Conservation (phyloP, 2,888 invertebrate genomes). For the Eremobia ochroleuca region DNA sequence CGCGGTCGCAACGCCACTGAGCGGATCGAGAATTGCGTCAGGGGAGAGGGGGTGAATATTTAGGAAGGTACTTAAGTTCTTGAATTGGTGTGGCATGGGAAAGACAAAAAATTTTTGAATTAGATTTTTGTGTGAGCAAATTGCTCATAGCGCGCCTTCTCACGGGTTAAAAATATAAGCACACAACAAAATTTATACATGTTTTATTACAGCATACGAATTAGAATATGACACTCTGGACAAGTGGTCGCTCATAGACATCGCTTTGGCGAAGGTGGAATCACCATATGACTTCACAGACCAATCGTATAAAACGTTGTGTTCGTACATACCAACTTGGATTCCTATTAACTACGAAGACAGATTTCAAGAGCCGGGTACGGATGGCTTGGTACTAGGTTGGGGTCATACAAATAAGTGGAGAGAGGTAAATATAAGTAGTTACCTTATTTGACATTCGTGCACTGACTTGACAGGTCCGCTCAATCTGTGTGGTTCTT, state of each 20-base stretch:
- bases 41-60: no score
- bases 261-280: slow-evolving; percentile 77
- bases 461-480: no score
- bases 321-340: slow-evolving; percentile 69
- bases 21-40: no score
- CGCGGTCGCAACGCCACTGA: no score
- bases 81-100: no score
- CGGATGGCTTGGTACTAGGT: slow-evolving; percentile 69
- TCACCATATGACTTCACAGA: slow-evolving; percentile 69
- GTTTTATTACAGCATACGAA: slow-evolving; percentile 70
- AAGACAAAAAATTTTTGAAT: no score
- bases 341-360: slow-evolving; percentile 72
- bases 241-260: slow-evolving; percentile 76
- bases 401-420: slow-evolving; percentile 71
- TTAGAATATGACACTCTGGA: slow-evolving; percentile 70
- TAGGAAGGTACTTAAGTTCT: no score
- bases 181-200: background rate
- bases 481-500: no score
- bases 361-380: slow-evolving; percentile 62
- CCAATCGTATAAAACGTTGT: slow-evolving; percentile 18
- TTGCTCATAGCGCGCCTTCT: no score
- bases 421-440: slow-evolving; percentile 64
- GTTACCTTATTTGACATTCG: background rate
- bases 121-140: no score
- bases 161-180: background rate